A percentile compares a stretch with the other conserved stretches of the same genome.
phyloP scores from a whole-genome alignment of 2,888 invertebrate species.

The Cephus pygmeus region DNA sequence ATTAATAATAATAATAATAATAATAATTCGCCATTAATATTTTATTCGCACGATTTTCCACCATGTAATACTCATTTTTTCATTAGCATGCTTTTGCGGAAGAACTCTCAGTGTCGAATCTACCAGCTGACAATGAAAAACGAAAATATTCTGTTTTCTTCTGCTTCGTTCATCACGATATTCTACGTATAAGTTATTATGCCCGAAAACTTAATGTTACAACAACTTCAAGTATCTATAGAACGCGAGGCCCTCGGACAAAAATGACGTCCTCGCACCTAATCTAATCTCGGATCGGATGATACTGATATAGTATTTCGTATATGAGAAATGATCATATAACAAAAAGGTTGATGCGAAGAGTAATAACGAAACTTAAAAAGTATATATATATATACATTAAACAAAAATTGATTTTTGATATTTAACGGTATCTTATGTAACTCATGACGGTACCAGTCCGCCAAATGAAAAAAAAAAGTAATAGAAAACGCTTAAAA shows the following conservation, averaged over 20 bases:
- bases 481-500: background rate
- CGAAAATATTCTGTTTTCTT: background rate
- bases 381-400: background rate
- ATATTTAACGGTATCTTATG: background rate
- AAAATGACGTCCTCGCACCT: too few relatives aligned
- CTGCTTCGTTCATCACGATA: background rate
- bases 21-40: background rate
- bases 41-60: background rate
- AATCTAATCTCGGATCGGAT: too few relatives aligned
- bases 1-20: slow-evolving; percentile 13
- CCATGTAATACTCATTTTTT: background rate
- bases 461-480: background rate
- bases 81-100: too few relatives aligned
- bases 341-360: background rate
- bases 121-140: background rate
- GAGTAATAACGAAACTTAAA: background rate
- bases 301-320: background rate
- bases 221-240: background rate
- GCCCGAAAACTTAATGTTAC: background rate
- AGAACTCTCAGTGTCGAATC: background rate
- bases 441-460: background rate
- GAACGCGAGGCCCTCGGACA: too few relatives aligned
- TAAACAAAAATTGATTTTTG: background rate
- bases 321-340: background rate
- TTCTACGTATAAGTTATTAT: background rate